These are phyloP conservation scores for Saccostrea cuccullata DNA, from an alignment of 1,140 invertebrate species.

Conservation along the genomic window DNA sequence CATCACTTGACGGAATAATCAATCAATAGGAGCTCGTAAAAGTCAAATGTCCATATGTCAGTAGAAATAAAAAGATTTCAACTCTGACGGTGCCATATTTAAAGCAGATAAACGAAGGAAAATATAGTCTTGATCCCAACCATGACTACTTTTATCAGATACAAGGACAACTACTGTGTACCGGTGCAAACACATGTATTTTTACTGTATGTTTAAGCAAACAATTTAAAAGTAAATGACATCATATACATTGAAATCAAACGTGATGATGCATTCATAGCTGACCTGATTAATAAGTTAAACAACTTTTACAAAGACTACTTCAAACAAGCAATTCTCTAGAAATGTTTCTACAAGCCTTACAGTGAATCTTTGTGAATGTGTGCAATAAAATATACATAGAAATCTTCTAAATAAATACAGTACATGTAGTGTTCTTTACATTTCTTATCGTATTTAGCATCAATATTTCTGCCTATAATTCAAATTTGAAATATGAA, in stretches of 20 bases:
- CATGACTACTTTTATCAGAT: not conserved
- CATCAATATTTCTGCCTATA: too few relatives aligned
- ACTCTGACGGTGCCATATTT: not conserved
- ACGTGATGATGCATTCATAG: conserved; percentile 50
- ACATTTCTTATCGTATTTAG: too few relatives aligned
- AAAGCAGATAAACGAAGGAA: not conserved
- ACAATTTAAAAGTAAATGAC: not conserved
- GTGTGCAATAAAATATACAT: not conserved
- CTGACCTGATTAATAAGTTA: conserved; percentile 21
- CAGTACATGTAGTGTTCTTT: too few relatives aligned
- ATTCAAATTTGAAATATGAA: not conserved
- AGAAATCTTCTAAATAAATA: not conserved
- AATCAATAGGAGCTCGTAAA: not conserved
- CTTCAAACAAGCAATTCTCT: conserved; percentile 39
- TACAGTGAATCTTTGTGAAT: not conserved
- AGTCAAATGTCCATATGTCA: conserved; percentile 38
- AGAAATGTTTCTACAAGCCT: conserved; percentile 36
- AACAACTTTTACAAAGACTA: conserved; percentile 20
- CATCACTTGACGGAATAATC: conserved; percentile 14
- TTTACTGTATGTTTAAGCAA: not conserved
- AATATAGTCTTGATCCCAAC: not conserved
- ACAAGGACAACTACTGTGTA: conserved; percentile 13
- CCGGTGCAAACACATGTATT: not conserved
- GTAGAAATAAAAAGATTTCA: conserved; percentile 19
- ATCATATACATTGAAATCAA: not conserved